Evolutionary conservation across 1,140 invertebrate species (phyloP).

Genomic region (Caerostris extrusa): DNA sequence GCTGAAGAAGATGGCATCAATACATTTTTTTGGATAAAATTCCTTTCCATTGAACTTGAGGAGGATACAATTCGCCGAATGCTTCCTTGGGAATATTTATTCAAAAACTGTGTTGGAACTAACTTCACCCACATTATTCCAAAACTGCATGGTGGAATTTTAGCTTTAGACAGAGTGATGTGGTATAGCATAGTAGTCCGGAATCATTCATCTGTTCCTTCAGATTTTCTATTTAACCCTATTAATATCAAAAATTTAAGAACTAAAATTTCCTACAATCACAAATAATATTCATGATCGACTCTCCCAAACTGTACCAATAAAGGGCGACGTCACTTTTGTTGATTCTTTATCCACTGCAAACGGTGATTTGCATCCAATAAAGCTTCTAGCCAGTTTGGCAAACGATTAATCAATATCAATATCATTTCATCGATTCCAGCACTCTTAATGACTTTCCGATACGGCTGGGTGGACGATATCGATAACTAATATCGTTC

Average conservation of each 20-base stretch:
- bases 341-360: neutral
- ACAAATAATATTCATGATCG: neutral
- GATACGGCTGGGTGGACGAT: constrained; percentile 49
- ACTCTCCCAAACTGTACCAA: neutral
- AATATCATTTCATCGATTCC: constrained; percentile 71
- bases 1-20: too few relatives aligned
- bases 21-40: too few relatives aligned
- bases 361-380: constrained; percentile 43
- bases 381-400: neutral
- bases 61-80: too few relatives aligned
- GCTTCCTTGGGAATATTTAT: too few relatives aligned
- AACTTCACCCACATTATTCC: too few relatives aligned
- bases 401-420: constrained; percentile 66
- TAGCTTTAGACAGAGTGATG: neutral
- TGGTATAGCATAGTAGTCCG: too few relatives aligned
- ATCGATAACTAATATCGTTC: constrained; percentile 71
- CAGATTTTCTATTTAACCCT: too few relatives aligned
- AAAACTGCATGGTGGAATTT: neutral
- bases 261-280: too few relatives aligned
- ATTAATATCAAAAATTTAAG: too few relatives aligned
- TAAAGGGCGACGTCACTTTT: neutral
- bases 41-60: too few relatives aligned
- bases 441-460: constrained; percentile 66
- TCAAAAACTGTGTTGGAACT: too few relatives aligned
- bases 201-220: too few relatives aligned